These are phyloP conservation scores for Anhinga anhinga DNA, from an alignment of 2,113 vertebrate species.

Conservation along the genomic window DNA sequence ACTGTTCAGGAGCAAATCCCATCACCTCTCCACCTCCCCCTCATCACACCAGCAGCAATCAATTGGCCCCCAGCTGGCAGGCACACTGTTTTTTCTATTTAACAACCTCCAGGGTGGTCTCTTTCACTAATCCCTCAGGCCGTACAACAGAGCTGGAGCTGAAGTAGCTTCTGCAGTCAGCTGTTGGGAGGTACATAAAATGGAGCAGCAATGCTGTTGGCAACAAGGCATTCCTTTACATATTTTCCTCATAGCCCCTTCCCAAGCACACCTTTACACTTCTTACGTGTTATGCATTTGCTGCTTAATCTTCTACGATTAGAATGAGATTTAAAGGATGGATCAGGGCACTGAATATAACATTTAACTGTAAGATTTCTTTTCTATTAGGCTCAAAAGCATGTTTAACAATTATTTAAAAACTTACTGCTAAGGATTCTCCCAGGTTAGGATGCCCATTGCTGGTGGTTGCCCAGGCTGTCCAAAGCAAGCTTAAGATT, in stretches of 20 bases:
- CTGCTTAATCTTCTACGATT: neutral
- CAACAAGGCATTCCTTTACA: neutral
- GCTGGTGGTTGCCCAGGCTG: neutral
- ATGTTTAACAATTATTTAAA: neutral
- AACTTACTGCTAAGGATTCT: neutral
- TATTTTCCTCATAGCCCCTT: neutral
- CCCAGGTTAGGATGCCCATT: neutral
- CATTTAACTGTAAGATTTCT: neutral
- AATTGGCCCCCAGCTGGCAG: constrained; percentile 58
- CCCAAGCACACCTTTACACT: neutral
- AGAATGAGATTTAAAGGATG: neutral
- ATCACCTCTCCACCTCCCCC: constrained; percentile 55
- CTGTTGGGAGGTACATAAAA: constrained; percentile 6
- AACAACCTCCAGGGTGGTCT: constrained; percentile 62
- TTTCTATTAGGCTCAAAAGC: neutral
- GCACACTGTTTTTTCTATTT: constrained; percentile 54
- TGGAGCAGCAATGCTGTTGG: neutral
- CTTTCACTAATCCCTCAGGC: constrained; percentile 55
- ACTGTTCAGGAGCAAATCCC: constrained; percentile 49
- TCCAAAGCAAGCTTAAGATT: neutral
- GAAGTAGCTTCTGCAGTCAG: constrained; percentile 52
- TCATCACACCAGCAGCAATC: constrained; percentile 42
- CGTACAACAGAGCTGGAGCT: constrained; percentile 27
- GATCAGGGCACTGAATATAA: neutral
- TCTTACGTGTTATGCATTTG: neutral